Evolutionary conservation across 1,140 invertebrate genomes (phyloP), one percentile per base, ranked within the genome.

Genomic region (Lycorma delicatula): DNA sequence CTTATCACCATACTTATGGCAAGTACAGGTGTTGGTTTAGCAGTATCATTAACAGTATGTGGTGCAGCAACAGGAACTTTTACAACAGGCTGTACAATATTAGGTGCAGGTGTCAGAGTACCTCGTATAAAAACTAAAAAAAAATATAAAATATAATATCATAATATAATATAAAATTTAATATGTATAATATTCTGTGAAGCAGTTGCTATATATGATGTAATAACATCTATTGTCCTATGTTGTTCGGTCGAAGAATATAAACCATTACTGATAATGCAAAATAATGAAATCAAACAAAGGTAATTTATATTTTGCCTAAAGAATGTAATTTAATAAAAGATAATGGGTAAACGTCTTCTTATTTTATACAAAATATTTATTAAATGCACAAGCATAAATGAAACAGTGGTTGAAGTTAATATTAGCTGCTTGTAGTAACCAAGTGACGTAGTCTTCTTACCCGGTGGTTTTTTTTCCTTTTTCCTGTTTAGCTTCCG

Each of bases 171-270:
- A n/a, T n/a, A n/a, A 75, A 99, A 99, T 76, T 82, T 99, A 65
- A 96, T 99, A 67, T 97, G 93, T 52, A 93, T 98, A 68, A 97
- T 98, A 72, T 98, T 98, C 79, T 98, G 95, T 72, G 95, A 98
- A 76, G 95, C 94, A 65, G 95, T 98, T 1, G 95, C 94, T 55
- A 97, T 98, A 74, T 97, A 97, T 72, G 95, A 95, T 16, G 81
- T 98, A 25, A 98, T 98, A 69, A 95, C 94, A 67, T 93, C 94
- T 25, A 97, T 98, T 69, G 92, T 98, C 27, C 80, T 97, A 41
- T 89, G 88, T 53, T 91, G 90, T 62, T 81, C 85, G 69, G 73
- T 94, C 58, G 83, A 85, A 41, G 67, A 74, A 56, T 58, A 62
- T 61, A 54, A 58, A 1, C 28, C 65, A 1, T 56, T 63, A 2